Evolutionary conservation across 1,140 invertebrate species (phyloP).

Genomic region (Sitobion miscanthi): DNA sequence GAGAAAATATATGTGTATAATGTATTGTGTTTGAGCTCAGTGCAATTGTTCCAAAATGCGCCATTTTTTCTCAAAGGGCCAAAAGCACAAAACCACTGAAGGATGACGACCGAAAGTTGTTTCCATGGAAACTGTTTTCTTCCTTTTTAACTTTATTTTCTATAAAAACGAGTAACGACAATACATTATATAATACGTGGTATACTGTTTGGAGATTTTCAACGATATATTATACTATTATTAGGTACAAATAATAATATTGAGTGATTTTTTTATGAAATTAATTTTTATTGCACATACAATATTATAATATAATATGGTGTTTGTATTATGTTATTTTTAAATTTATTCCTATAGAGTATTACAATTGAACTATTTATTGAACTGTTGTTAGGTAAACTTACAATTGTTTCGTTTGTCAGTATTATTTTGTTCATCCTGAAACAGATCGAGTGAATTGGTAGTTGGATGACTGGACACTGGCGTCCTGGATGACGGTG

Average conservation of each 20-base stretch:
- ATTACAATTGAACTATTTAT: neutral
- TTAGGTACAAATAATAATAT: neutral
- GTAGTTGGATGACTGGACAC: slow-evolving; percentile 48
- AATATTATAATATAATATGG: no score
- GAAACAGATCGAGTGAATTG: slow-evolving; percentile 55
- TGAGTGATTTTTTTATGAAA: neutral
- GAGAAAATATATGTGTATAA: slow-evolving; percentile 23
- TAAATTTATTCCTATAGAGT: neutral
- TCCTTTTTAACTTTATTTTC: slow-evolving; percentile 34
- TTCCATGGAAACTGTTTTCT: slow-evolving; percentile 54
- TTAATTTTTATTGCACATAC: neutral
- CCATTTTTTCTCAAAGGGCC: slow-evolving; percentile 34
- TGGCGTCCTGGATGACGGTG: slow-evolving; percentile 32
- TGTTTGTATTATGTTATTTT: neutral
- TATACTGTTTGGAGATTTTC: slow-evolving; percentile 25
- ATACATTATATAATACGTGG: neutral
- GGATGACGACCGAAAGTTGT: slow-evolving; percentile 47
- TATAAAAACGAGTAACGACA: slow-evolving; percentile 9
- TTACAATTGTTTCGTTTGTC: slow-evolving; percentile 52
- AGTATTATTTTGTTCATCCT: slow-evolving; percentile 52
- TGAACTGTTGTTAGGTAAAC: neutral
- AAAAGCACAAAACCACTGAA: slow-evolving; percentile 55
- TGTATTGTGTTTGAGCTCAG: slow-evolving; percentile 38
- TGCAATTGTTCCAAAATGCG: slow-evolving; percentile 24
- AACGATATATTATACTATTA: neutral